Evolutionary conservation across 2,113 vertebrate genomes (phyloP).

Genomic region (Propithecus coquereli): DNA sequence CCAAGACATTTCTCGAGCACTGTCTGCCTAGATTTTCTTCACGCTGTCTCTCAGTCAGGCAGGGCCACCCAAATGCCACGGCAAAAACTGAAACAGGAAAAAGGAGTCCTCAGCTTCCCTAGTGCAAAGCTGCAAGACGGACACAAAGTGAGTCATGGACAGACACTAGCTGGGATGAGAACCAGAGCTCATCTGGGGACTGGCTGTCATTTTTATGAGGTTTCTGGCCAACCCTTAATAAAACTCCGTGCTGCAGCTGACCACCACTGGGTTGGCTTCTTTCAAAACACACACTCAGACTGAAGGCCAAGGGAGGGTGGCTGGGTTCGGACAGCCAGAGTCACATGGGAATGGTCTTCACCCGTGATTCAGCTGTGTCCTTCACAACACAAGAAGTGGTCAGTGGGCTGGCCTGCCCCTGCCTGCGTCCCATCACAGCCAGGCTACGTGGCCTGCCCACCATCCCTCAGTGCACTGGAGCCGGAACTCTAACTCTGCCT

Average conservation of each 20-base stretch:
- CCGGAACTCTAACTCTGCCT: not conserved
- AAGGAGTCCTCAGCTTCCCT: not conserved
- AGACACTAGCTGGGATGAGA: not conserved
- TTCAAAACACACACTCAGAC: not conserved
- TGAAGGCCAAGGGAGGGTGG: not conserved
- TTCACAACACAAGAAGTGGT: not conserved
- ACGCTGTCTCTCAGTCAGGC: not conserved
- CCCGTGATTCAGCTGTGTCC: not conserved
- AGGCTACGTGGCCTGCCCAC: accelerated
- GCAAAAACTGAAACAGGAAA: not conserved
- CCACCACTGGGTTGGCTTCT: not conserved
- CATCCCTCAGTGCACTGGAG: accelerated
- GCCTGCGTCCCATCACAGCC: not conserved
- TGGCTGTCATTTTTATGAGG: not conserved
- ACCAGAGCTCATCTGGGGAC: not conserved
- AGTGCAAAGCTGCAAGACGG: not conserved
- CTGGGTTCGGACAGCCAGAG: not conserved
- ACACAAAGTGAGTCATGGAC: not conserved
- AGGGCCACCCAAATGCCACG: not conserved
- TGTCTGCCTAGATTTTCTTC: not conserved
- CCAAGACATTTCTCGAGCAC: not conserved
- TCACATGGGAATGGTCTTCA: accelerated
- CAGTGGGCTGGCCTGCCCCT: not conserved
- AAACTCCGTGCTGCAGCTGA: not conserved
- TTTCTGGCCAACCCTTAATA: conserved; percentile 12